phyloP scores from a whole-genome alignment of 2,113 vertebrate genomes.

The Antechinus flavipes region DNA sequence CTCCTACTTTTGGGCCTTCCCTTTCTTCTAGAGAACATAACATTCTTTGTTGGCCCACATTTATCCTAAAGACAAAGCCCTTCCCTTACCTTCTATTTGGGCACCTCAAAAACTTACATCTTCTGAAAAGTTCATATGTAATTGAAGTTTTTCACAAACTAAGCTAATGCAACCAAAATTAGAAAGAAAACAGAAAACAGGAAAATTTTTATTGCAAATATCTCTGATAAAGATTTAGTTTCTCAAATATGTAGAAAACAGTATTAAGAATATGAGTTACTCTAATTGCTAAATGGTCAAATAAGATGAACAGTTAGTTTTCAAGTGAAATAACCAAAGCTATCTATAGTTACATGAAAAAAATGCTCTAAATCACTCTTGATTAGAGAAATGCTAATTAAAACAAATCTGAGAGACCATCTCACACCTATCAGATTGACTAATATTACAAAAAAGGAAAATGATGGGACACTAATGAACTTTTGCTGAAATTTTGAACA shows the following conservation, averaged over 20 bases:
- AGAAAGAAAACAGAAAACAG: no score
- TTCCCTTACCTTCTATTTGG: slow-evolving; percentile 12
- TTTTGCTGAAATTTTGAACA: not conserved
- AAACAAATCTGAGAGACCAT: not conserved
- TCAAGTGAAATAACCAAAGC: not conserved
- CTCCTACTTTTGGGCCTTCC: not conserved
- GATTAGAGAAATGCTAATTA: not conserved
- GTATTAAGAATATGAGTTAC: not conserved
- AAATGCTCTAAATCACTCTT: not conserved
- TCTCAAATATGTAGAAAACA: not conserved
- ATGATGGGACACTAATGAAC: not conserved
- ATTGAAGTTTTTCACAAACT: slow-evolving; percentile 18
- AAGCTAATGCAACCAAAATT: no score
- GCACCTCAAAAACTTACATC: slow-evolving; percentile 49
- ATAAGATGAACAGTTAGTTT: not conserved
- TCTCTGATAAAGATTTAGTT: not conserved
- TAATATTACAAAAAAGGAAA: not conserved
- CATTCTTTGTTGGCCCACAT: slow-evolving; percentile 18
- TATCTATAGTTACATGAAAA: not conserved
- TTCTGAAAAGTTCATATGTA: slow-evolving; percentile 71
- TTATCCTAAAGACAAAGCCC: slow-evolving; percentile 38
- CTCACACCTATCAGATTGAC: not conserved
- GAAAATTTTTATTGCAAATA: not conserved
- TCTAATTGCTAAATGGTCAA: not conserved
- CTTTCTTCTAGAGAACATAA: slow-evolving; percentile 2